Conservation (phyloP, 2,797 vertebrate species). For the Taeniopygia guttata region DNA sequence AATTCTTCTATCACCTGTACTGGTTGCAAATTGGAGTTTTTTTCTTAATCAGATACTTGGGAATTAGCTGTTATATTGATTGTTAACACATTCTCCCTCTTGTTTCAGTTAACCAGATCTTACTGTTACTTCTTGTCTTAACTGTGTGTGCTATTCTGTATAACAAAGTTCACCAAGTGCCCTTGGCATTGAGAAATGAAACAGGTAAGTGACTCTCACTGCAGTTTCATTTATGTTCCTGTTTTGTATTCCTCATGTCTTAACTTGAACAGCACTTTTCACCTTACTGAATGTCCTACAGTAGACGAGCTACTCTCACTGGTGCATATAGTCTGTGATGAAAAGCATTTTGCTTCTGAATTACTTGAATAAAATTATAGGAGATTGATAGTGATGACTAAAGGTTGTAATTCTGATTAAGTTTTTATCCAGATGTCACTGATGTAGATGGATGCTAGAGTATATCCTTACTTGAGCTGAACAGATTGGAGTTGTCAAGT, state of each 20-base stretch:
- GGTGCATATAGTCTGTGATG: not conserved
- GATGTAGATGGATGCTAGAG: not conserved
- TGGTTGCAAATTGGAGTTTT: not conserved
- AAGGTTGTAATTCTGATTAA: not conserved
- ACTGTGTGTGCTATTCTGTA: slow-evolving; percentile 85
- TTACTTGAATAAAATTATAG: not conserved
- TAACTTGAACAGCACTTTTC: not conserved
- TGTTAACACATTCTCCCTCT: not conserved
- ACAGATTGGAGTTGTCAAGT: not conserved
- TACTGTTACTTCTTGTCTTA: slow-evolving; percentile 86
- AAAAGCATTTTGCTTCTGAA: not conserved
- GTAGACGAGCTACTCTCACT: not conserved
- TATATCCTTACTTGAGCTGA: not conserved
- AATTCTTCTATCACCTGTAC: not conserved
- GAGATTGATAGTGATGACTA: not conserved
- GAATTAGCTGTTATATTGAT: not conserved
- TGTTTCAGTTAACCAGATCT: slow-evolving; percentile 87
- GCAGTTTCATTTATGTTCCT: not conserved
- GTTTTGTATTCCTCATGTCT: not conserved
- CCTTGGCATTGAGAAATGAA: slow-evolving; percentile 55
- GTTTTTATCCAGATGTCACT: not conserved
- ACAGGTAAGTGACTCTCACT: slow-evolving; percentile 67
- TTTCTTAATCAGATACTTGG: not conserved
- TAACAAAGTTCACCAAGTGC: slow-evolving; percentile 78
- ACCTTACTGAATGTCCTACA: not conserved